Conservation (phyloP, 2,888 invertebrate species). For the Perithous albicinctus region DNA sequence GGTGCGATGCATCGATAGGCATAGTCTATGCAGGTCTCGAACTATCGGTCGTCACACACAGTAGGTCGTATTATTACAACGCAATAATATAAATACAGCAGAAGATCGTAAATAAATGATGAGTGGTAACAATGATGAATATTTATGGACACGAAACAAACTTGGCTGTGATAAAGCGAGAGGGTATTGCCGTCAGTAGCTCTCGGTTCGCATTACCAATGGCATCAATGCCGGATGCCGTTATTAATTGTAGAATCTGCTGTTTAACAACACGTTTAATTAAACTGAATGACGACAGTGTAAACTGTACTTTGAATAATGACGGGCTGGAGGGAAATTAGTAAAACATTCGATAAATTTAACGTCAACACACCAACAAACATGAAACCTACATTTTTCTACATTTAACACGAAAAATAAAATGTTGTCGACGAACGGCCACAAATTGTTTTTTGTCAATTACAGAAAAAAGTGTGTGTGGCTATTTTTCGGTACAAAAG, state of each 20-base stretch:
- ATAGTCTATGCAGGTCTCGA: not conserved
- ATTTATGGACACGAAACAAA: conserved; percentile 65
- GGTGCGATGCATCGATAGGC: conserved; percentile 7
- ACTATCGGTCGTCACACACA: not conserved
- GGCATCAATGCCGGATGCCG: conserved; percentile 36
- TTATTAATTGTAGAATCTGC: conserved; percentile 63
- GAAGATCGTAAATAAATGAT: conserved; percentile 69
- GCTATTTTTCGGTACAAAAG: no score
- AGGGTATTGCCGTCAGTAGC: not conserved
- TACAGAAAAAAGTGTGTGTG: no score
- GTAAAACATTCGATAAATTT: not conserved
- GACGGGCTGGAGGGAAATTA: not conserved
- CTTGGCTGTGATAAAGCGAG: not conserved
- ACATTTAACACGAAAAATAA: no score
- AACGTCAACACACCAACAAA: no score
- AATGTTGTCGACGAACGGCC: no score
- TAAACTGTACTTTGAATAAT: not conserved
- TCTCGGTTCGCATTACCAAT: conserved; percentile 55
- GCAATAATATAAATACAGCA: conserved; percentile 55
- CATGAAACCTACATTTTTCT: no score
- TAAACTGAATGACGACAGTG: conserved; percentile 22
- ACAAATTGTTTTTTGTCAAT: no score
- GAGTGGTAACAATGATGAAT: conserved; percentile 65
- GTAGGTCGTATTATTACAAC: conserved; percentile 7
- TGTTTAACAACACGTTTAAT: conserved; percentile 41